Evolutionary conservation across 2,113 vertebrate species (phyloP).

Genomic region (Phaethornis superciliosus): DNA sequence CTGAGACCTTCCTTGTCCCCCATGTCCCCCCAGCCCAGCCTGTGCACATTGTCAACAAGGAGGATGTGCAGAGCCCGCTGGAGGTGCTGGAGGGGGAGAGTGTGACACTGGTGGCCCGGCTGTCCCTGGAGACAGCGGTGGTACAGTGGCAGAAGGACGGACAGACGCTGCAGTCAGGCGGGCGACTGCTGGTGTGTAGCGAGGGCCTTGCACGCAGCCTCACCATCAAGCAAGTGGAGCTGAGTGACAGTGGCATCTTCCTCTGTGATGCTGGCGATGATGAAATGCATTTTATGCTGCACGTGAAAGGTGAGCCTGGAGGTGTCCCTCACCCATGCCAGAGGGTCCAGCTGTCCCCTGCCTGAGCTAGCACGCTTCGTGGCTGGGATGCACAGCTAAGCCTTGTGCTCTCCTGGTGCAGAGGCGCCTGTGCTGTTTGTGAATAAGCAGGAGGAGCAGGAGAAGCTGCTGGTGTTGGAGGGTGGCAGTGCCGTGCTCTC

Average conservation of each 20-base stretch:
- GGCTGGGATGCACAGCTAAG: not conserved
- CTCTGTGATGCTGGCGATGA: slow-evolving; percentile 81
- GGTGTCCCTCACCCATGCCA: not conserved
- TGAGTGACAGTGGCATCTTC: slow-evolving; percentile 81
- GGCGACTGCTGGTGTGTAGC: slow-evolving; percentile 81
- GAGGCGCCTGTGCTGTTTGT: slow-evolving; percentile 57
- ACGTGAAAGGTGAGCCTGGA: slow-evolving; percentile 81
- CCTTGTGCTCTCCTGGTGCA: not conserved
- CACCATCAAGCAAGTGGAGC: slow-evolving; percentile 81
- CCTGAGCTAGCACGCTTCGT: rapidly evolving
- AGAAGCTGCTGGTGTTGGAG: slow-evolving; percentile 65
- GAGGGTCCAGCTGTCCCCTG: not conserved
- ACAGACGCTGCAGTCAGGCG: slow-evolving; percentile 65
- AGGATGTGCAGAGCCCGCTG: slow-evolving; percentile 56
- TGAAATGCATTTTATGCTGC: slow-evolving; percentile 79
- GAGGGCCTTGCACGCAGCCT: slow-evolving; percentile 79
- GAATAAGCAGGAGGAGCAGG: slow-evolving; percentile 54
- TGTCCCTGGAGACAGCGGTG: slow-evolving; percentile 71
- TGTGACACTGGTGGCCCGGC: slow-evolving; percentile 78
- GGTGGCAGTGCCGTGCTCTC: slow-evolving; percentile 45
- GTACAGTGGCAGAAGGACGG: slow-evolving; percentile 83
- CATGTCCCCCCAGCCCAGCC: not conserved
- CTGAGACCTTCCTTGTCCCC: not conserved
- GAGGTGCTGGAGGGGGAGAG: slow-evolving; percentile 80
- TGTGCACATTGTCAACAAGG: slow-evolving; percentile 76